Conservation (phyloP, 2,888 invertebrate species). For the Agrotis clavis region DNA sequence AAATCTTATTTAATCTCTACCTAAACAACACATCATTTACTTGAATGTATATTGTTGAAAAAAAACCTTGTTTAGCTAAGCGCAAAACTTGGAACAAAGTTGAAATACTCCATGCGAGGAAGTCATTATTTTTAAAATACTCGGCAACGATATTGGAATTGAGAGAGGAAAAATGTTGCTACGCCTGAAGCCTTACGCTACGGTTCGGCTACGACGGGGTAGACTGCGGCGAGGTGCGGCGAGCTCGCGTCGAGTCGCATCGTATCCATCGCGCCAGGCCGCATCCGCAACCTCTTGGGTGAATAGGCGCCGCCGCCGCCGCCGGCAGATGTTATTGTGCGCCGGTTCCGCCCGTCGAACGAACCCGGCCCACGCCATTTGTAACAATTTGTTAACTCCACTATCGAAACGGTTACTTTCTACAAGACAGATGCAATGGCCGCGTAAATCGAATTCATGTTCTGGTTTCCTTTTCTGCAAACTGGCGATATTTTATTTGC, state of each 20-base stretch:
- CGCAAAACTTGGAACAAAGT: constrained; percentile 35
- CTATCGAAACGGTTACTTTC: constrained; percentile 62
- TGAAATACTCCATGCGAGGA: constrained; percentile 50
- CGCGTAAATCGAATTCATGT: constrained; percentile 60
- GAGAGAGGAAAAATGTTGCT: constrained; percentile 45
- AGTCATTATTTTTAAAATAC: constrained; percentile 65
- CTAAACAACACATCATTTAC: constrained; percentile 34
- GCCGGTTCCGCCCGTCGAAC: constrained; percentile 64
- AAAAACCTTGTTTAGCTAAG: constrained; percentile 33
- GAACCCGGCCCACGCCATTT: constrained; percentile 68
- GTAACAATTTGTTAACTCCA: constrained; percentile 78
- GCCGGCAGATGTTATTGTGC: constrained; percentile 67
- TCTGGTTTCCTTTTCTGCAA: constrained; percentile 48
- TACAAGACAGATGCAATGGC: constrained; percentile 65
- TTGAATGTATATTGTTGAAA: constrained; percentile 20
- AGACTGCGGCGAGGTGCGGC: constrained; percentile 28
- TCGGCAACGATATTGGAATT: constrained; percentile 48
- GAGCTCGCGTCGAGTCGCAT: constrained; percentile 16
- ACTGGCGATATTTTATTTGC: constrained; percentile 44
- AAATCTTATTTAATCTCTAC: constrained; percentile 50
- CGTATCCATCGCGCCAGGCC: constrained; percentile 38
- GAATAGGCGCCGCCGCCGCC: constrained; percentile 55
- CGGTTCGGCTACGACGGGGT: constrained; percentile 27
- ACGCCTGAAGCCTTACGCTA: constrained; percentile 45
- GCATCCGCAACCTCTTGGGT: constrained; percentile 51